Evolutionary conservation across 2,888 invertebrate genomes (phyloP), one percentile per base, ranked within the genome.

Genomic region (Atethmia centrago): DNA sequence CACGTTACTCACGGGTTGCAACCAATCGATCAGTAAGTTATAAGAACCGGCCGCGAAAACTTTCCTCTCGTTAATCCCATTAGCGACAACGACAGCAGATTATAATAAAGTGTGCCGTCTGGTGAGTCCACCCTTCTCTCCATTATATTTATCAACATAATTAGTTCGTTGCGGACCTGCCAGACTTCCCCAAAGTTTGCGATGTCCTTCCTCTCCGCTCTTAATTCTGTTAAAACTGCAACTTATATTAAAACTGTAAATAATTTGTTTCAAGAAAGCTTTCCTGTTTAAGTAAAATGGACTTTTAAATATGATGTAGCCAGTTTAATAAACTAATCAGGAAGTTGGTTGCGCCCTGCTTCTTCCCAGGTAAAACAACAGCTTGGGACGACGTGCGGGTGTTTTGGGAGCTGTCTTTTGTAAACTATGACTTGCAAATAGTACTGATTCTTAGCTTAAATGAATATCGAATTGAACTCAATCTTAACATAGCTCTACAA

Each of bases 101-200:
- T 70, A 63, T 53, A 63, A 80, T 45, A 58, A 80, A 69, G 51
- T 45, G 56, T 2, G 61, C 65, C 53, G 69, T 70, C 79, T 73
- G 64, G 78, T n/a, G 8, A 28, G 56, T 31, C 51, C 49, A 58
- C 63, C 64, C 72, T 73, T 71, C 63, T 25, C 31, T 56, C 47
- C 42, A 64, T 72, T 80, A 76, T 65, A 69, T 74, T 77, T 74
- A 71, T 73, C 55, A 77, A 79, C 73, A 63, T 65, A 77, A 79
- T 83, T 75, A 76, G 51, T 72, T 71, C 75, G 71, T 45, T 56
- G 63, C 53, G 66, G 58, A 12, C 65, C 66, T 74, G 58, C 12
- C 49, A 47, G 45, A 56, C 53, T 61, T 42, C 47, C 56, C 16
- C 8, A 61, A 79, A 75, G 56, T 81, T 83, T 68, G 25, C 45